phyloP scores from a whole-genome alignment of 2,797 vertebrate species.

The Thripadectes ignobilis region DNA sequence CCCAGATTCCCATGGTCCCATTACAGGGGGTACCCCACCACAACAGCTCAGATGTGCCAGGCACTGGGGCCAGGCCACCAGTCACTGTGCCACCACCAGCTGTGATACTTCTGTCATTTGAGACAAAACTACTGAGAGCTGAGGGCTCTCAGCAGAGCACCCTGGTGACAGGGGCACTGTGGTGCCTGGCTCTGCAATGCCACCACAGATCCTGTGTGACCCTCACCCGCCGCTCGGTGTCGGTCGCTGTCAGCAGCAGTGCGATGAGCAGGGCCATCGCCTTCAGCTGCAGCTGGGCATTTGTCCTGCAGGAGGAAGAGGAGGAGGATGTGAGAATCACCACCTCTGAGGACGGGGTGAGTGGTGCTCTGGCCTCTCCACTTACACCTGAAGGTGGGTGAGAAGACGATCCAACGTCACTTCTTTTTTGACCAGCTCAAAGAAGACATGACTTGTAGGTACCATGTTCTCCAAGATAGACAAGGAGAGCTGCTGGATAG shows the following conservation, averaged over 20 bases:
- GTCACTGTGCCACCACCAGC: not conserved
- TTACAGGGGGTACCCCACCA: rapidly evolving
- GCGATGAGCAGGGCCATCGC: slow-evolving; percentile 95
- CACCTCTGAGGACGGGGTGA: rapidly evolving
- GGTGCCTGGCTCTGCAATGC: not conserved
- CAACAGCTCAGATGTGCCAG: not conserved
- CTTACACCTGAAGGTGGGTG: slow-evolving; percentile 92
- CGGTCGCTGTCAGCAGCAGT: slow-evolving; percentile 85
- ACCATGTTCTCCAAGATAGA: slow-evolving; percentile 95
- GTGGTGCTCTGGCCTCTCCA: not conserved
- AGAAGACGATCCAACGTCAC: slow-evolving; percentile 90
- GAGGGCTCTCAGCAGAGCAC: not conserved
- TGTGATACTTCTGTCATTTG: not conserved
- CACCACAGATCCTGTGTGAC: not conserved
- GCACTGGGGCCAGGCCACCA: not conserved
- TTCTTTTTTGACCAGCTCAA: slow-evolving; percentile 87
- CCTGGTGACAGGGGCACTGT: rapidly evolving
- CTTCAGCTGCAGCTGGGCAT: slow-evolving; percentile 94
- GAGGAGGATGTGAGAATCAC: not conserved
- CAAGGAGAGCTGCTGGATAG: slow-evolving; percentile 91
- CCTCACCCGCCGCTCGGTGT: slow-evolving; percentile 83
- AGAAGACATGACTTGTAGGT: slow-evolving; percentile 85
- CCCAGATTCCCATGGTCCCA: not conserved
- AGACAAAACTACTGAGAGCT: not conserved
- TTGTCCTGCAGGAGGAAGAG: slow-evolving; percentile 76